phyloP scores from a whole-genome alignment of 2,113 vertebrate genomes.

The Anhinga anhinga region DNA sequence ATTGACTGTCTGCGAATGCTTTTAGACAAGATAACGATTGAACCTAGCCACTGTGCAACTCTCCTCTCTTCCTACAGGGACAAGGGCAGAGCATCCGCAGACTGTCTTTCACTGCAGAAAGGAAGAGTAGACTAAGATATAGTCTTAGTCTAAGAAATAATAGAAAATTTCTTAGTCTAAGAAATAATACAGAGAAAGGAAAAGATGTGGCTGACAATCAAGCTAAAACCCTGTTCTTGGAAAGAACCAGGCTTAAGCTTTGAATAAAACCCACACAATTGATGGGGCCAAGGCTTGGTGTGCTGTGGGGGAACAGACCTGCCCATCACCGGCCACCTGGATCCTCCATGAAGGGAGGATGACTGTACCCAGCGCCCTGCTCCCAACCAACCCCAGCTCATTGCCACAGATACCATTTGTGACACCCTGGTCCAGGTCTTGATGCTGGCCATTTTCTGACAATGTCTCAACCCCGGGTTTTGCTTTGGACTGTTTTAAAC shows the following conservation, averaged over 20 bases:
- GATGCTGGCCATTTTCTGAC: background rate
- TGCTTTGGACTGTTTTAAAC: background rate
- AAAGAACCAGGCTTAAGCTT: background rate
- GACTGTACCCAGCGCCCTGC: background rate
- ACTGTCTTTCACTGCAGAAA: background rate
- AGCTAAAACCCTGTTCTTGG: background rate
- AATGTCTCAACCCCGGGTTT: background rate
- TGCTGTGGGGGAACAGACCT: background rate
- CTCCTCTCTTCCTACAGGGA: background rate
- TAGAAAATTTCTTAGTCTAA: too few relatives aligned
- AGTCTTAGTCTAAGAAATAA: too few relatives aligned
- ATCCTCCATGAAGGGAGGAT: background rate
- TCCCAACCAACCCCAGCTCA: rapidly evolving
- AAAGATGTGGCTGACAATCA: background rate
- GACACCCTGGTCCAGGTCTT: background rate
- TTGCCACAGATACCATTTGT: background rate
- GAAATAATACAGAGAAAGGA: background rate
- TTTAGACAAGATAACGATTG: background rate
- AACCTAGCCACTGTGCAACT: background rate
- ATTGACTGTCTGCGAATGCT: background rate
- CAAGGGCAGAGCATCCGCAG: rapidly evolving
- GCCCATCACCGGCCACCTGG: background rate
- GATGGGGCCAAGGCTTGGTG: background rate
- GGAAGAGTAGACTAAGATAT: background rate
- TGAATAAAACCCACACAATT: background rate